These are phyloP conservation scores for Rhingia rostrata DNA, from an alignment of 2,888 invertebrate genomes.

Conservation along the genomic window DNA sequence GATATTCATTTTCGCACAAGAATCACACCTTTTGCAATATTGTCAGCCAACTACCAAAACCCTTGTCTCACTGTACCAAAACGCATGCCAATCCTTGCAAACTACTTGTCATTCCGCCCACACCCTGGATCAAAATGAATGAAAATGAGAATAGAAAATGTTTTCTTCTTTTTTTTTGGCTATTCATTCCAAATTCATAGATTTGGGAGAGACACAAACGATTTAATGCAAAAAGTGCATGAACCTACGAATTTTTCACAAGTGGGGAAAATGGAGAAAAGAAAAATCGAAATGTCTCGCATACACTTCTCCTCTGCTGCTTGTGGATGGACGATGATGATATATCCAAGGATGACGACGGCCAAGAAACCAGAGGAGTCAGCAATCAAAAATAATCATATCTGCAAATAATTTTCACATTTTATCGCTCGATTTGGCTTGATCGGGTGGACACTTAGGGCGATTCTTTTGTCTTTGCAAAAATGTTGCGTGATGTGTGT, in stretches of 20 bases:
- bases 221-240: constrained; percentile 51
- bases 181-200: constrained; percentile 35
- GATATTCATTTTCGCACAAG: background rate
- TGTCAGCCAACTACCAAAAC: constrained; percentile 2
- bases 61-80: constrained; percentile 21
- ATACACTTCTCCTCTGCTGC: constrained; percentile 43
- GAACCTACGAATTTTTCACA: constrained; percentile 31
- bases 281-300: constrained; percentile 69
- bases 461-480: constrained; percentile 60
- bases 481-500: constrained; percentile 27
- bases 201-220: background rate
- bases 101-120: constrained; percentile 15
- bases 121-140: background rate
- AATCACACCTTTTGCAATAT: background rate
- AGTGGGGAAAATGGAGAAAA: constrained; percentile 51
- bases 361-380: constrained; percentile 40
- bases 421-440: constrained; percentile 30
- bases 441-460: constrained; percentile 11
- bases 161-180: background rate
- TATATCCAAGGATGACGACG: constrained; percentile 63
- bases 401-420: constrained; percentile 40
- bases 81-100: constrained; percentile 19
- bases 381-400: constrained; percentile 50
- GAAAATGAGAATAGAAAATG: background rate
- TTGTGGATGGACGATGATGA: constrained; percentile 13